A percentile compares a stretch with the other conserved stretches of the same genome.
phyloP scores from a whole-genome alignment of 2,888 invertebrate genomes.

The Drymonia ruficornis region DNA sequence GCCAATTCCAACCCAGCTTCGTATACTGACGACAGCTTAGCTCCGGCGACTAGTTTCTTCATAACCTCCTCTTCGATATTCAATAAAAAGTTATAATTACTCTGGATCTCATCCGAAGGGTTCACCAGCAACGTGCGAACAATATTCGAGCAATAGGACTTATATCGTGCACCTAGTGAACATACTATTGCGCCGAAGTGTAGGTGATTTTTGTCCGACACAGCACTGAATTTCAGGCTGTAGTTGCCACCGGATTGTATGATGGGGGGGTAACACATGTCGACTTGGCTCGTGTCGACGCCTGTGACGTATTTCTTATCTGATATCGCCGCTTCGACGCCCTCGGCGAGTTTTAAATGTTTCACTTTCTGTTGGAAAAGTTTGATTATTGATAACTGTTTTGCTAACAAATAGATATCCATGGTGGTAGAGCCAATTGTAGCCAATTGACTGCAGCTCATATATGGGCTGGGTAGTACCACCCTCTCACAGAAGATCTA shows the following conservation, averaged over 20 bases:
- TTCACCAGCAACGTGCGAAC: conserved; percentile 98
- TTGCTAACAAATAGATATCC: no score
- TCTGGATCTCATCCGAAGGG: conserved; percentile 91
- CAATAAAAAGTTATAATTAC: conserved; percentile 96
- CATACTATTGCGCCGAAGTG: conserved; percentile 99
- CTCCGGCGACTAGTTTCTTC: conserved; percentile 92
- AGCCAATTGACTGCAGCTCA: no score
- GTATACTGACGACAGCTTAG: conserved; percentile 94
- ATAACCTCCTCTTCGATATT: conserved; percentile 96
- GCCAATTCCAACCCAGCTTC: conserved; percentile 92
- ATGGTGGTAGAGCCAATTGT: no score
- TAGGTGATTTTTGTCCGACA: conserved; percentile 96
- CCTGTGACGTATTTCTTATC: conserved; percentile 98
- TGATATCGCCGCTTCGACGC: conserved; percentile 96
- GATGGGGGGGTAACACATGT: conserved; percentile 99
- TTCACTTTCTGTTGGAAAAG: conserved; percentile 91
- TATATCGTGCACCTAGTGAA: conserved; percentile 97
- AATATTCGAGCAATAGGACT: conserved; percentile 99
- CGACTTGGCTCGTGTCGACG: conserved; percentile 94
- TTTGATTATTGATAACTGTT: no score
- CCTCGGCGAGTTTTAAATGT: conserved; percentile 97
- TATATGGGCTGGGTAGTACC: no score
- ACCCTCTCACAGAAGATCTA: no score
- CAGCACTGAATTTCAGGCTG: conserved; percentile 97
- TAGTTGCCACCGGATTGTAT: conserved; percentile 99